A percentile compares a stretch with the other conserved stretches of the same genome.
Evolutionary conservation across 2,797 vertebrate genomes (phyloP).

Genomic region (Alectoris magna): DNA sequence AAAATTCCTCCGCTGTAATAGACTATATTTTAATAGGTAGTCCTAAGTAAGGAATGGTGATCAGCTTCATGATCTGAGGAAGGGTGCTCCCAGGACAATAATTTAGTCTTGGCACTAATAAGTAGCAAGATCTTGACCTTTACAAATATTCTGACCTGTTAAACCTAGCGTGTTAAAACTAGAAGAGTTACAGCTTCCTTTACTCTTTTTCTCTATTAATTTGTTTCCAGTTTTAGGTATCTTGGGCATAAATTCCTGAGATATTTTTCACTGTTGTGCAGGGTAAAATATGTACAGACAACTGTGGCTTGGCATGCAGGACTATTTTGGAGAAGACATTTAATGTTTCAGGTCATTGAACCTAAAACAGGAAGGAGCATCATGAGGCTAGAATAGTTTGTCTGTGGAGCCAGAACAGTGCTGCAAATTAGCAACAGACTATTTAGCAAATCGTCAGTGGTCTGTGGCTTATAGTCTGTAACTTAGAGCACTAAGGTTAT

Average conservation of each 20-base stretch:
- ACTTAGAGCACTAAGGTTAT: not conserved
- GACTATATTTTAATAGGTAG: not conserved
- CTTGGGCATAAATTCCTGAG: not conserved
- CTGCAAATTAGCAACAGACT: not conserved
- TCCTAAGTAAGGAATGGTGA: not conserved
- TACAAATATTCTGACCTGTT: not conserved
- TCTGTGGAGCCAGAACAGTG: not conserved
- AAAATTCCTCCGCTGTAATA: not conserved
- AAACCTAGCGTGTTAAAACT: not conserved
- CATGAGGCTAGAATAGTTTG: accelerated
- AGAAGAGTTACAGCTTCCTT: not conserved
- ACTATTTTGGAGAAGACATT: not conserved
- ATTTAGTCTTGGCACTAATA: not conserved
- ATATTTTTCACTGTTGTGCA: not conserved
- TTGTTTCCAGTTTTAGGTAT: not conserved
- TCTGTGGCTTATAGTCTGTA: not conserved
- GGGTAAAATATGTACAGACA: not conserved
- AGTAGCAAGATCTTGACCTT: not conserved
- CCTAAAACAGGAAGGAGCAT: not conserved
- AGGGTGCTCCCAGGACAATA: not conserved
- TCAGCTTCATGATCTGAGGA: not conserved
- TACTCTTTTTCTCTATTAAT: not conserved
- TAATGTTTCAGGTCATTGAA: not conserved
- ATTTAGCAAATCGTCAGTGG: not conserved
- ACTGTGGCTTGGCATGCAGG: not conserved